Evolutionary conservation across 1,140 invertebrate species (phyloP).

Genomic region (Pseudomyrmex cubaensis): DNA sequence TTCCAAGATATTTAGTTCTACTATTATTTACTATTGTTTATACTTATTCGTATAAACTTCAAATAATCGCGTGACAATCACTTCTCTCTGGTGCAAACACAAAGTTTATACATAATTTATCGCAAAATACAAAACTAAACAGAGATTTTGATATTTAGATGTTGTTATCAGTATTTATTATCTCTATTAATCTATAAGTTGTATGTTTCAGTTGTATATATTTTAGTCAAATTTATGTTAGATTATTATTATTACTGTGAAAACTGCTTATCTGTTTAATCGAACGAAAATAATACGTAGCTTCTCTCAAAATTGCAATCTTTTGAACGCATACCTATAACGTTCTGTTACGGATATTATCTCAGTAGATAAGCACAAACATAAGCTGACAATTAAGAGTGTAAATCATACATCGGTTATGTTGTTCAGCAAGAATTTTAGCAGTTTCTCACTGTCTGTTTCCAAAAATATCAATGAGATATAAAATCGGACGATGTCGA

Average conservation of each 20-base stretch:
- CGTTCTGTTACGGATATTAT: background rate
- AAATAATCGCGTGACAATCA: conserved; percentile 2
- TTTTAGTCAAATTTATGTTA: background rate
- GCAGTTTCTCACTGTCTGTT: background rate
- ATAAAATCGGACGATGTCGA: background rate
- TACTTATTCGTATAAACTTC: background rate
- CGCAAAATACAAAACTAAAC: background rate
- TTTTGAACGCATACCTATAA: background rate
- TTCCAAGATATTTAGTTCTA: too few relatives aligned
- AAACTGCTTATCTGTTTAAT: background rate
- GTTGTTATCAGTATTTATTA: background rate
- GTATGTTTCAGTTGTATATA: too few relatives aligned
- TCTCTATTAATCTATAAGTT: too few relatives aligned
- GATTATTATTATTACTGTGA: background rate
- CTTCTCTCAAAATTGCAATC: background rate
- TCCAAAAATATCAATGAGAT: background rate
- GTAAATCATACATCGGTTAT: too few relatives aligned
- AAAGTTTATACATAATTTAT: conserved; percentile 7
- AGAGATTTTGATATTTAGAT: background rate
- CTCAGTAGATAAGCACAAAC: conserved; percentile 5
- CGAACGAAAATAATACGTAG: background rate
- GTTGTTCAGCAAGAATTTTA: too few relatives aligned
- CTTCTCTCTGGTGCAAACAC: background rate
- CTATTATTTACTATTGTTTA: background rate
- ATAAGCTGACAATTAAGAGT: conserved; percentile 10